Evolutionary conservation across 2,797 vertebrate species (phyloP).

Genomic region (Crax fasciolata): DNA sequence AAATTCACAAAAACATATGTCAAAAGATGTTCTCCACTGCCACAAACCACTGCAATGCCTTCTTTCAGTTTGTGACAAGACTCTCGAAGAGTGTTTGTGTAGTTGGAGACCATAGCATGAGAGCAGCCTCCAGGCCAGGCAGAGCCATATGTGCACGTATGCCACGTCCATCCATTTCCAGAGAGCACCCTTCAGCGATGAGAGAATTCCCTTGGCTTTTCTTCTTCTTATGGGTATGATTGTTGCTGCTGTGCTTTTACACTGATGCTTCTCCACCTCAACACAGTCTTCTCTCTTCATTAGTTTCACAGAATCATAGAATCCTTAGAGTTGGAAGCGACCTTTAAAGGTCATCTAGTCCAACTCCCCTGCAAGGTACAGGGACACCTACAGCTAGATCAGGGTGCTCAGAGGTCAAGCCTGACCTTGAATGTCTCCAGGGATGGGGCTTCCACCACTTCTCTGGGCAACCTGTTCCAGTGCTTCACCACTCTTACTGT

Average conservation of each 20-base stretch:
- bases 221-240: background rate
- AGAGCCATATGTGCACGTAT: background rate
- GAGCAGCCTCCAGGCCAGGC: background rate
- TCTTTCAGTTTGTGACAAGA: background rate
- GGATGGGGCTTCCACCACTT: no score
- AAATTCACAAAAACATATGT: background rate
- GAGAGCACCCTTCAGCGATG: background rate
- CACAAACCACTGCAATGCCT: background rate
- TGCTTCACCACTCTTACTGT: no score
- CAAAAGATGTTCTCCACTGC: background rate
- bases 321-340: background rate
- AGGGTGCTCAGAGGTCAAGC: background rate
- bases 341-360: background rate
- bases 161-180: background rate
- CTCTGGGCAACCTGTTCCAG: no score
- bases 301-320: background rate
- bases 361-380: background rate
- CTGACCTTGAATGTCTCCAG: background rate
- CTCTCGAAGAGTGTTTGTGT: background rate
- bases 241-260: background rate
- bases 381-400: background rate
- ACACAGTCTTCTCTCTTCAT: background rate
- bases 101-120: background rate
- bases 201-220: background rate
- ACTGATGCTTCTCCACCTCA: background rate